Evolutionary conservation across 2,888 invertebrate genomes (phyloP).

Genomic region (Synanthedon andrenaeformis): DNA sequence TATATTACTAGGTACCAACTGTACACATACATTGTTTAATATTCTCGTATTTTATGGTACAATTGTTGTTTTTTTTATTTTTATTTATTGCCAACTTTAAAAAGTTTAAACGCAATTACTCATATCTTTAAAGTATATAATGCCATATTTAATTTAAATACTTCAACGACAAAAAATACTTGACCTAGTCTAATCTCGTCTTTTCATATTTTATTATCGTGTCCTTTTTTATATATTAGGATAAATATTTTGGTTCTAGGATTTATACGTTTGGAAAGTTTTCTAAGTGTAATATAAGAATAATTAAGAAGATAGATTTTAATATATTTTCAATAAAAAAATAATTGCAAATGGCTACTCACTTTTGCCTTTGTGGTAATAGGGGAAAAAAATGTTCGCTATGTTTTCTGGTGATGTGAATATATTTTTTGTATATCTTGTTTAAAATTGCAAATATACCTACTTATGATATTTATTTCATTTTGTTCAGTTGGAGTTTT

Average conservation of each 20-base stretch:
- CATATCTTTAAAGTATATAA: slow-evolving; percentile 2
- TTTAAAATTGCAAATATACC: not conserved
- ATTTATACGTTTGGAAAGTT: slow-evolving; percentile 2
- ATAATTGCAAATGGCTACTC: not conserved
- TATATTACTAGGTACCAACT: too few relatives aligned
- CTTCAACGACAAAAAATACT: slow-evolving; percentile 28
- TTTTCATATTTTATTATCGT: slow-evolving; percentile 9
- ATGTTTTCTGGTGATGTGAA: not conserved
- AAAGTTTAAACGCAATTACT: too few relatives aligned
- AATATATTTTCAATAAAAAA: not conserved
- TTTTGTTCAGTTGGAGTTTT: too few relatives aligned
- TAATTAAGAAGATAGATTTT: not conserved
- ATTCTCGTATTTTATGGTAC: too few relatives aligned
- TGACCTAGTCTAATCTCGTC: slow-evolving; percentile 47
- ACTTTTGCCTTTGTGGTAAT: not conserved
- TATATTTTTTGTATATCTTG: not conserved
- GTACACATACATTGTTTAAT: too few relatives aligned
- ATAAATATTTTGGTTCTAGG: slow-evolving; percentile 38
- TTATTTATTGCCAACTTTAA: too few relatives aligned
- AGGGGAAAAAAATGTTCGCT: not conserved
- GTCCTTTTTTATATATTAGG: slow-evolving; percentile 13
- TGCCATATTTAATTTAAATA: slow-evolving; percentile 25
- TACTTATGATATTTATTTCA: too few relatives aligned
- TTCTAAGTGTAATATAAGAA: not conserved
- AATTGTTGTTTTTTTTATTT: too few relatives aligned